Evolutionary conservation across 2,888 invertebrate genomes (phyloP).

Genomic region (Danaus chrysippus): DNA sequence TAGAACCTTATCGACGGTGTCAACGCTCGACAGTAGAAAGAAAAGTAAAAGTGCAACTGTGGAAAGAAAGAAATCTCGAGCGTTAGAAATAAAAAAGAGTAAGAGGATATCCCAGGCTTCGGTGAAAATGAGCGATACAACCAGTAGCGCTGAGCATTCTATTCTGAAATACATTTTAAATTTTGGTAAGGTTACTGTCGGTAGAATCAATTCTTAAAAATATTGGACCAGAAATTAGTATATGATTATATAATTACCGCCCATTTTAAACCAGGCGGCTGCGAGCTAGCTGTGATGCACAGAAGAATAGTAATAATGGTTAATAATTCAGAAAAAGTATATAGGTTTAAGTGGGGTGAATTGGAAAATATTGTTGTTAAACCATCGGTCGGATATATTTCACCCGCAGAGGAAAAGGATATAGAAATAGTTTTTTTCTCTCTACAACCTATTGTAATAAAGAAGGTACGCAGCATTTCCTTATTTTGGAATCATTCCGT

Average conservation of each 20-base stretch:
- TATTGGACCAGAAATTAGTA: not conserved
- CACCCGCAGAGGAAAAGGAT: slow-evolving; percentile 72
- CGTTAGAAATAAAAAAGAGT: slow-evolving; percentile 39
- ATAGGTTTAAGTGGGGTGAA: slow-evolving; percentile 61
- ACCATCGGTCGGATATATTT: slow-evolving; percentile 67
- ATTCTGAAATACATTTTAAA: slow-evolving; percentile 65
- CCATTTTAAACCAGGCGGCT: slow-evolving; percentile 51
- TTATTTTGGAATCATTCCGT: not conserved
- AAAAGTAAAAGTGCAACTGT: slow-evolving; percentile 49
- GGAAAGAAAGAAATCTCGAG: slow-evolving; percentile 47
- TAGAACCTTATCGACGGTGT: slow-evolving; percentile 40
- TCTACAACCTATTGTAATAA: slow-evolving; percentile 46
- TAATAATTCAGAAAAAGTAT: slow-evolving; percentile 71
- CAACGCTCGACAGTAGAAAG: slow-evolving; percentile 52
- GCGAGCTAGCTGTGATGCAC: slow-evolving; percentile 56
- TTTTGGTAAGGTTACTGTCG: slow-evolving; percentile 46
- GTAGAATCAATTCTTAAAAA: not conserved
- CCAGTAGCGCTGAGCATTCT: slow-evolving; percentile 42
- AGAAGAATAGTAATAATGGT: slow-evolving; percentile 62
- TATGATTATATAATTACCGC: not conserved
- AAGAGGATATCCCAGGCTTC: slow-evolving; percentile 51
- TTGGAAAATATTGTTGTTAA: slow-evolving; percentile 55
- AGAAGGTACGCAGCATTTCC: slow-evolving; percentile 44
- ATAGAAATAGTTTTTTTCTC: slow-evolving; percentile 65
- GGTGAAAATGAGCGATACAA: slow-evolving; percentile 44